A percentile compares a stretch with the other conserved stretches of the same genome.
These are phyloP conservation scores for Varanus komodoensis DNA, from an alignment of 2,113 vertebrate species.

Conservation along the genomic window DNA sequence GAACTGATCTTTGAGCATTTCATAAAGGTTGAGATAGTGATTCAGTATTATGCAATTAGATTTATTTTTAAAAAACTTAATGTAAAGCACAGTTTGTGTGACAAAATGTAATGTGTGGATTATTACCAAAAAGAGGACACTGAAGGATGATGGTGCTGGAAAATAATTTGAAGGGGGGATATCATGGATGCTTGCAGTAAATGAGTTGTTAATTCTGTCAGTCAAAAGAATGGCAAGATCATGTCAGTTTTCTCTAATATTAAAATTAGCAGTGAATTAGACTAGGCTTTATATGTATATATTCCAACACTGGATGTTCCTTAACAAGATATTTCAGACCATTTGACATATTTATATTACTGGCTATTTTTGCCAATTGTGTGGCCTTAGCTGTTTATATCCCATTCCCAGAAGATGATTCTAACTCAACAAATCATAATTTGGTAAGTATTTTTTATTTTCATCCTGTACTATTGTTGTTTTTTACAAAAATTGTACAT, in stretches of 20 bases:
- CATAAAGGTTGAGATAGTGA: background rate
- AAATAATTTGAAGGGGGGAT: slow-evolving; percentile 27
- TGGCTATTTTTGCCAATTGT: slow-evolving; percentile 99
- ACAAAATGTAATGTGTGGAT: slow-evolving; percentile 32
- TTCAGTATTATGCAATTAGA: slow-evolving; percentile 27
- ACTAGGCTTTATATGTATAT: slow-evolving; percentile 39
- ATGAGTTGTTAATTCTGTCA: slow-evolving; percentile 8
- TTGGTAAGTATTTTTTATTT: slow-evolving; percentile 88
- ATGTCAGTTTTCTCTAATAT: slow-evolving; percentile 17
- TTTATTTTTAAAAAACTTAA: slow-evolving; percentile 27
- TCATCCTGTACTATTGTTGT: slow-evolving; percentile 22
- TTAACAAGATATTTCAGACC: slow-evolving; percentile 91
- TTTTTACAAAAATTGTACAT: slow-evolving; percentile 8
- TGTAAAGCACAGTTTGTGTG: slow-evolving; percentile 37
- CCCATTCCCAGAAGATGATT: slow-evolving; percentile 99
- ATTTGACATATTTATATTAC: slow-evolving; percentile 99
- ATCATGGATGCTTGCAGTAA: slow-evolving; percentile 24
- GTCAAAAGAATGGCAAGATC: slow-evolving; percentile 25
- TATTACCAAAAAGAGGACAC: background rate
- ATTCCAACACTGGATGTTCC: slow-evolving; percentile 69
- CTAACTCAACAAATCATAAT: slow-evolving; percentile 99
- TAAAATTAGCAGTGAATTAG: slow-evolving; percentile 35
- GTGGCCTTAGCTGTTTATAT: slow-evolving; percentile 99
- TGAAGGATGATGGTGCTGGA: slow-evolving; percentile 49
- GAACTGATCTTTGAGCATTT: slow-evolving; percentile 2